Conservation (phyloP, 2,888 invertebrate genomes). For the Drosophila sordidula region DNA sequence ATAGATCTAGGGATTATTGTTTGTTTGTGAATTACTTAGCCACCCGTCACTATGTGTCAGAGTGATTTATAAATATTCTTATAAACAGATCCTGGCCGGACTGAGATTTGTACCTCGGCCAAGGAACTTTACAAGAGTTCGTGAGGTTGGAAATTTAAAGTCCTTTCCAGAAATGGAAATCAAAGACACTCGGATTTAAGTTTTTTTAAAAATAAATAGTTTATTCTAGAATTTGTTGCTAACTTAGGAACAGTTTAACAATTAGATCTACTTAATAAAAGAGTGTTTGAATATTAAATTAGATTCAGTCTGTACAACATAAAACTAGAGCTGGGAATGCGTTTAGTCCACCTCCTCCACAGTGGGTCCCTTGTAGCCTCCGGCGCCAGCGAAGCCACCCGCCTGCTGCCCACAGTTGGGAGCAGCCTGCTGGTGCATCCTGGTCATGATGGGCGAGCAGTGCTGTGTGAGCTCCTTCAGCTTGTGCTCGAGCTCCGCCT, state of each 20-base stretch:
- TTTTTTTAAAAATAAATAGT: slow-evolving; percentile 12
- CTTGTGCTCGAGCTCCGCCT: slow-evolving; percentile 89
- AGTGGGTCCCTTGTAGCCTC: slow-evolving; percentile 84
- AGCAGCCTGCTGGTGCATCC: slow-evolving; percentile 72
- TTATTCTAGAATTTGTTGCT: slow-evolving; percentile 41
- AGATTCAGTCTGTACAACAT: slow-evolving; percentile 22
- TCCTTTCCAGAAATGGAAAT: too few relatives aligned
- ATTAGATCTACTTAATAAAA: not conserved
- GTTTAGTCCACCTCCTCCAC: slow-evolving; percentile 82
- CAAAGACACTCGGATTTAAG: slow-evolving; percentile 22
- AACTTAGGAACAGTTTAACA: slow-evolving; percentile 41
- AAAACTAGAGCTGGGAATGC: slow-evolving; percentile 9
- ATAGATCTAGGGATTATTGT: too few relatives aligned
- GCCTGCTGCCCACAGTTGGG: slow-evolving; percentile 85
- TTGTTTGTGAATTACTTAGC: too few relatives aligned
- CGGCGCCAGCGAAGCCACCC: slow-evolving; percentile 88
- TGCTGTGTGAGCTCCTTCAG: slow-evolving; percentile 56
- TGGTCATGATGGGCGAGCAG: slow-evolving; percentile 86
- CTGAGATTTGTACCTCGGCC: too few relatives aligned
- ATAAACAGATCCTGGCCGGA: too few relatives aligned
- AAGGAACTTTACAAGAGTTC: too few relatives aligned
- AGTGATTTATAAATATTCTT: too few relatives aligned
- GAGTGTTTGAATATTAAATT: not conserved
- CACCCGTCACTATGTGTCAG: too few relatives aligned
- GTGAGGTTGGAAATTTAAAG: too few relatives aligned